phyloP scores from a whole-genome alignment of 2,888 invertebrate species.

The Drosophila siamana region DNA sequence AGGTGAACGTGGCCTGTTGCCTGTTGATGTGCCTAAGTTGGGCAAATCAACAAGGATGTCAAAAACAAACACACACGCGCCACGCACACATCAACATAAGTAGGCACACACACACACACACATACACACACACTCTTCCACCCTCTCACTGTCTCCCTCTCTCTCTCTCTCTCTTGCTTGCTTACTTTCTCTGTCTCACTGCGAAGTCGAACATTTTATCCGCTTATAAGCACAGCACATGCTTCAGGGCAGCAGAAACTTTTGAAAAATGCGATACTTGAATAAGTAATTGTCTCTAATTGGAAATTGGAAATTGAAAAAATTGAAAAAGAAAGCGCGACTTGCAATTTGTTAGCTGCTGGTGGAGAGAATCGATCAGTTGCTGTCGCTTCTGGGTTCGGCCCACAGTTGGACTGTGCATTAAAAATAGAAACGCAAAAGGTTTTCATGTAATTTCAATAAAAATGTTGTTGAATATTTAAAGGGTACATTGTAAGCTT shows the following conservation, averaged over 20 bases:
- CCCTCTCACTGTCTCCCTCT: background rate
- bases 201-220: constrained; percentile 24
- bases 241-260: background rate
- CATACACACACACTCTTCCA: no score
- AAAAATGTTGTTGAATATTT: constrained; percentile 54
- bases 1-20: background rate
- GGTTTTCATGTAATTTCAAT: constrained; percentile 32
- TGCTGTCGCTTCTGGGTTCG: background rate
- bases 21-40: constrained; percentile 41
- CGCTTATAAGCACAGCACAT: no score
- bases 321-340: background rate
- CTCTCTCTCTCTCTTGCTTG: background rate
- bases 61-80: constrained; percentile 28
- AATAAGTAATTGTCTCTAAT: constrained; percentile 5
- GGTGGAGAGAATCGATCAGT: constrained; percentile 6
- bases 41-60: constrained; percentile 51
- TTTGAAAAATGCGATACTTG: background rate
- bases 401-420: no score
- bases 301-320: background rate
- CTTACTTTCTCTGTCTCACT: background rate
- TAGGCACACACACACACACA: constrained; percentile 12
- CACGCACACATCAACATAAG: constrained; percentile 1
- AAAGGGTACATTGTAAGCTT: constrained; percentile 26
- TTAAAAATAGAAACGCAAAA: constrained; percentile 14
- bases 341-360: background rate